These are phyloP conservation scores for Leptestheria dahalacensis DNA, from an alignment of 1,140 invertebrate genomes.

Conservation along the genomic window DNA sequence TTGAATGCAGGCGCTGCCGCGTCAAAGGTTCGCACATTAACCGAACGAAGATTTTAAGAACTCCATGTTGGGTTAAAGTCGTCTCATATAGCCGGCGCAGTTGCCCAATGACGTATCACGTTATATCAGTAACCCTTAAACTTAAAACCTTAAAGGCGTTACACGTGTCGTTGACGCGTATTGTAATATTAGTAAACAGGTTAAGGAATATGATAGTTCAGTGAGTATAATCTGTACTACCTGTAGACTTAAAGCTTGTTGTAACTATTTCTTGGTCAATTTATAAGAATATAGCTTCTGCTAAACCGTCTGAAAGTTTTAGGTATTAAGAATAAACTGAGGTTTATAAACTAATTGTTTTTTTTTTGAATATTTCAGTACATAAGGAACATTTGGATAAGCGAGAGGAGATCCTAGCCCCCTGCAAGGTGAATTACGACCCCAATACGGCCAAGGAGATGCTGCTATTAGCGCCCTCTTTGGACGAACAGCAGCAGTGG, in stretches of 20 bases:
- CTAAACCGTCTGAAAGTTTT: too few species aligned
- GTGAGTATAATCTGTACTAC: too few species aligned
- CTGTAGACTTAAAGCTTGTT: too few species aligned
- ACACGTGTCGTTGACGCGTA: too few species aligned
- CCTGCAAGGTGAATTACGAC: slow-evolving; percentile 86
- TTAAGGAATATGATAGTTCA: too few species aligned
- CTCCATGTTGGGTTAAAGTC: slow-evolving; percentile 11
- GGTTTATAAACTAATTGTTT: slow-evolving; percentile 2
- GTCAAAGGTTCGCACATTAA: slow-evolving; percentile 5
- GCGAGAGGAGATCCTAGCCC: slow-evolving; percentile 59
- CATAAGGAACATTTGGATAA: slow-evolving; percentile 85
- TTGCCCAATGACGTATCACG: too few species aligned
- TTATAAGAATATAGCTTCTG: too few species aligned
- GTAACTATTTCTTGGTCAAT: too few species aligned
- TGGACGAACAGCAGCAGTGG: slow-evolving; percentile 85
- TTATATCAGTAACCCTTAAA: too few species aligned
- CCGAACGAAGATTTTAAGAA: background rate
- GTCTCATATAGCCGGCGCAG: too few species aligned
- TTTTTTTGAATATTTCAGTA: slow-evolving; percentile 43
- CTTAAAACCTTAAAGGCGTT: too few species aligned
- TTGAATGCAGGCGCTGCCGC: slow-evolving; percentile 81
- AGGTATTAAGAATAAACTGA: slow-evolving; percentile 3
- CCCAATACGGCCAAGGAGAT: slow-evolving; percentile 83
- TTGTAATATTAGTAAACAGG: too few species aligned
- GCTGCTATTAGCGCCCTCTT: slow-evolving; percentile 61